Evolutionary conservation across 2,888 invertebrate species (phyloP).

Genomic region (Plagodis dolabraria): DNA sequence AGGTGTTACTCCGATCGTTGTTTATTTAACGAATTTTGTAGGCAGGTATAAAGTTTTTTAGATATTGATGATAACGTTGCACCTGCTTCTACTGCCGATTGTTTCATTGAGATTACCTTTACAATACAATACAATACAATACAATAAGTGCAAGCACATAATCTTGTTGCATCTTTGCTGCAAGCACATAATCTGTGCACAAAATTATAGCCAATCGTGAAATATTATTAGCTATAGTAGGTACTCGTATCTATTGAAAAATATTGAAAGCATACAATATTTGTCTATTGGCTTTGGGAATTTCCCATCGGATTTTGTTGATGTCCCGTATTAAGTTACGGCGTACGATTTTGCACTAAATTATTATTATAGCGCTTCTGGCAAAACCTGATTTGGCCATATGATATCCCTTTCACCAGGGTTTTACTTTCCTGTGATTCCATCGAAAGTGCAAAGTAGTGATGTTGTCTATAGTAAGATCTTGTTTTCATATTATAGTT

Average conservation of each 20-base stretch:
- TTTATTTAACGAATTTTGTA: slow-evolving; percentile 28
- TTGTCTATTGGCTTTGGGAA: slow-evolving; percentile 2
- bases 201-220: no score
- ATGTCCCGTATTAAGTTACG: slow-evolving; percentile 13
- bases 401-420: slow-evolving; percentile 37
- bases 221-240: no score
- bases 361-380: slow-evolving; percentile 20
- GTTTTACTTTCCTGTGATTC: slow-evolving; percentile 32
- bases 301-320: neutral
- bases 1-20: slow-evolving; percentile 44
- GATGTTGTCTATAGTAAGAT: neutral
- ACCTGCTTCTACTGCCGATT: slow-evolving; percentile 7
- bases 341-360: slow-evolving; percentile 5
- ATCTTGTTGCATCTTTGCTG: neutral
- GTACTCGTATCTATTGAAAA: no score
- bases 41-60: slow-evolving; percentile 33
- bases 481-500: no score
- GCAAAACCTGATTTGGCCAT: slow-evolving; percentile 32
- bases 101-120: neutral
- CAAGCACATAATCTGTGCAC: neutral
- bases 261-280: neutral
- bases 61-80: slow-evolving; percentile 4
- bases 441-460: slow-evolving; percentile 14
- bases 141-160: neutral
- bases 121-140: no score